A percentile compares a stretch with the other conserved stretches of the same genome.
phyloP scores from a whole-genome alignment of 2,113 vertebrate species.

The Boleophthalmus pectinirostris region DNA sequence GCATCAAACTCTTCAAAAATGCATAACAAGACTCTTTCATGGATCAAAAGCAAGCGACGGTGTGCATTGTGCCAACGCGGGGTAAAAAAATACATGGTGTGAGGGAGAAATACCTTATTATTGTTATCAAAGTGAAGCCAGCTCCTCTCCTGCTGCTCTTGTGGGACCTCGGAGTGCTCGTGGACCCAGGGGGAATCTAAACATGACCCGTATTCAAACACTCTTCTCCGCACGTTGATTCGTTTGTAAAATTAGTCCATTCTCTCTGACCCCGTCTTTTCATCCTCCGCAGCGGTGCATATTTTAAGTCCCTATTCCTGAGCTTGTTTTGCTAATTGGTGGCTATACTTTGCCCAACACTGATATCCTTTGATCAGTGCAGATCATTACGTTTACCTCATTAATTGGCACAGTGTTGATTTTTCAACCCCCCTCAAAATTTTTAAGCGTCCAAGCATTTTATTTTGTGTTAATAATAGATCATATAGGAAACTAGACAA shows the following conservation, averaged over 20 bases:
- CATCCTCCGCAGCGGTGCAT: slow-evolving; percentile 76
- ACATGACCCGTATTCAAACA: slow-evolving; percentile 65
- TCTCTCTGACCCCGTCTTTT: slow-evolving; percentile 81
- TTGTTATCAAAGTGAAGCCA: slow-evolving; percentile 76
- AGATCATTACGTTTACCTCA: slow-evolving; percentile 86
- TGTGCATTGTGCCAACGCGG: slow-evolving; percentile 68
- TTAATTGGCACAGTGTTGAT: slow-evolving; percentile 77
- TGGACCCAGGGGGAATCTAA: slow-evolving; percentile 64
- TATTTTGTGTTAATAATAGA: slow-evolving; percentile 80
- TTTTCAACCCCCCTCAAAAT: slow-evolving; percentile 42
- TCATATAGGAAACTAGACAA: slow-evolving; percentile 68
- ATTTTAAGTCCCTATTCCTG: slow-evolving; percentile 78
- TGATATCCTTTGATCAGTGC: slow-evolving; percentile 83
- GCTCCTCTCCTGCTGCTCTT: slow-evolving; percentile 65
- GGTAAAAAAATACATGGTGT: slow-evolving; percentile 34
- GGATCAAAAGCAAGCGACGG: slow-evolving; percentile 65
- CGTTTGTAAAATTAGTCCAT: slow-evolving; percentile 80
- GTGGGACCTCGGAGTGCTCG: slow-evolving; percentile 62
- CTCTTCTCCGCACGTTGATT: slow-evolving; percentile 60
- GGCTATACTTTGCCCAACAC: slow-evolving; percentile 80
- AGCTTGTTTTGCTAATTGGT: slow-evolving; percentile 84
- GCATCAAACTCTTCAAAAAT: slow-evolving; percentile 65
- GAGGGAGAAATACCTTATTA: slow-evolving; percentile 68
- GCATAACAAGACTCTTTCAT: slow-evolving; percentile 65
- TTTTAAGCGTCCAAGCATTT: slow-evolving; percentile 69